Evolutionary conservation across 2,888 invertebrate genomes (phyloP), one percentile per base, ranked within the genome.

Genomic region (Orchesella flavescens): DNA sequence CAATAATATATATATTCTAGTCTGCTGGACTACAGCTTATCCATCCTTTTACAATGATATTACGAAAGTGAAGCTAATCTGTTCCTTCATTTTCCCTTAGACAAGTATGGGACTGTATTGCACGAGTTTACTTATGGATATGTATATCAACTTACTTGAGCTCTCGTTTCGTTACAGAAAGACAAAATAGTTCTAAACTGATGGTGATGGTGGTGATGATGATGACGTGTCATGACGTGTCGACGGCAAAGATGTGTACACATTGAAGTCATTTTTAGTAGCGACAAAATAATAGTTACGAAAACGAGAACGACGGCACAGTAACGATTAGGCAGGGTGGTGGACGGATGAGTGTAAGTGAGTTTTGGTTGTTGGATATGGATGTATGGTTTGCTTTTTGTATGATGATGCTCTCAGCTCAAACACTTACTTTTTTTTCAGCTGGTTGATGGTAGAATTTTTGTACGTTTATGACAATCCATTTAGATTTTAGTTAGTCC

Each of bases 401-500:
- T 43, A 63, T 24, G 46, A 21, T 55, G 68, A 55, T n/a, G n/a
- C n/a, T n/a, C n/a, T 76, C 23, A 55, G 66, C 55, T 75, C 75
- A 65, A 46, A 75, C 43, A n/a, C 57, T 24, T n/a, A 19, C 49
- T 74, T 49, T 59, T 21, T 61, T 61, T 61, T 61, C 61, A 61
- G 61, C 61, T 61, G 24, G 23, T 24, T 24, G 24, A 24, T 61
- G 24, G 23, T 24, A 61, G 24, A 24, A 61, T 61, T 59, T 59
- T 7, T 17, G n/a, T 66, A 4, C 66, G 17, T 13, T 46, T 13
- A 72, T 72, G 79, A 72, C 79, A 79, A 65, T 10, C 71, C 65
- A 65, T 71, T 65, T 65, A 43, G 63, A 59, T 55, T 79, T 65
- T 68, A n/a, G 55, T 80, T 80, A 80, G 80, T 80, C 59, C 73